A percentile compares a stretch with the other conserved stretches of the same genome.
Evolutionary conservation across 2,888 invertebrate genomes (phyloP).

Genomic region (Cheilosia scutellata): DNA sequence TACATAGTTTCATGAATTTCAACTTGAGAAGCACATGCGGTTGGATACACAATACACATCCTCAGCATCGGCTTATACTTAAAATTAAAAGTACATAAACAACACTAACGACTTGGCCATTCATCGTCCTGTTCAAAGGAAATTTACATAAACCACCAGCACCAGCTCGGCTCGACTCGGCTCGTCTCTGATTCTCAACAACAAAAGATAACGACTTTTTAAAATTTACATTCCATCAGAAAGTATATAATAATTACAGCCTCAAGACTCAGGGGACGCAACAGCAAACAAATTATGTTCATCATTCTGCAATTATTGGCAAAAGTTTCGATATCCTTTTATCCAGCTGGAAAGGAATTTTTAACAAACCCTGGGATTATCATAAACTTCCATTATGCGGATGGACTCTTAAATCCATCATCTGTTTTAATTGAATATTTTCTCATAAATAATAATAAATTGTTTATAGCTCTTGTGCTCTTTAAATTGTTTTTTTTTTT

Average conservation of each 20-base stretch:
- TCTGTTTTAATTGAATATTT: slow-evolving; percentile 10
- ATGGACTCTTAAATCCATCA: not conserved
- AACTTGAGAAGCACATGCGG: not conserved
- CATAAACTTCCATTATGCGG: not conserved
- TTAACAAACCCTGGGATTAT: not conserved
- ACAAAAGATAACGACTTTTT: slow-evolving; percentile 23
- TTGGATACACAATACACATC: not conserved
- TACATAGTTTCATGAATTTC: too few relatives aligned
- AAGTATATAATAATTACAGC: slow-evolving; percentile 22
- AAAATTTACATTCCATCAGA: slow-evolving; percentile 30
- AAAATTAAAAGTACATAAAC: slow-evolving; percentile 21
- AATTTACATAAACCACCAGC: slow-evolving; percentile 29
- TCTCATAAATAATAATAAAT: slow-evolving; percentile 25
- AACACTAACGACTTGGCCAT: not conserved
- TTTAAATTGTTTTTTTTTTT: not conserved
- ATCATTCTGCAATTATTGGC: slow-evolving; percentile 26
- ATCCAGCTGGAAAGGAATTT: not conserved
- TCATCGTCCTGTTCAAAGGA: not conserved
- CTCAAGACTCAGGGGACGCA: slow-evolving; percentile 14
- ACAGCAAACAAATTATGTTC: slow-evolving; percentile 21
- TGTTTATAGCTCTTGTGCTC: not conserved
- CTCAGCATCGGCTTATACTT: not conserved
- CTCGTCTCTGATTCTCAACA: not conserved
- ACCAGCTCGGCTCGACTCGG: slow-evolving; percentile 2
- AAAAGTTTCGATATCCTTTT: slow-evolving; percentile 5